Conservation (phyloP, 2,113 vertebrate genomes). For the Cyprinodon variegatus region DNA sequence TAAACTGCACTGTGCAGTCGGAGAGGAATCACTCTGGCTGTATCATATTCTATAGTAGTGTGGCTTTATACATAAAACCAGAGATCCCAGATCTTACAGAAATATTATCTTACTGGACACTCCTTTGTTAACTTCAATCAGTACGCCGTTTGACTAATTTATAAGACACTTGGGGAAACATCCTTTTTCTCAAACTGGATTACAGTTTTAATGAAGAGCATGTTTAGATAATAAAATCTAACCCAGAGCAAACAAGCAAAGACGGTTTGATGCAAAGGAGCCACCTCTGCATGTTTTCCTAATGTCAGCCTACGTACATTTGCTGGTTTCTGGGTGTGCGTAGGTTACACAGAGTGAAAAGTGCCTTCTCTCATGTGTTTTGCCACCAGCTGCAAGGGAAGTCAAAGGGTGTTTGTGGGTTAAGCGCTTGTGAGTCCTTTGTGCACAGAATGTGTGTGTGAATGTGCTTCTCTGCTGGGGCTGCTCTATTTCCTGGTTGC, state of each 20-base stretch:
- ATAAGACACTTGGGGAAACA: slow-evolving; percentile 47
- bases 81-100: too few species aligned
- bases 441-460: slow-evolving; percentile 13
- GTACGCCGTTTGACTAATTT: slow-evolving; percentile 33
- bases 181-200: slow-evolving; percentile 41
- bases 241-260: slow-evolving; percentile 8
- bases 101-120: neutral
- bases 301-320: neutral
- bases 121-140: slow-evolving; percentile 41
- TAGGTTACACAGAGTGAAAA: slow-evolving; percentile 23
- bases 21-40: neutral
- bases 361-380: slow-evolving; percentile 67
- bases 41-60: neutral
- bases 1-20: neutral
- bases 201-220: slow-evolving; percentile 37
- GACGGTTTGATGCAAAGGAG: neutral
- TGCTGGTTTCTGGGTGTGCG: neutral
- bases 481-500: slow-evolving; percentile 72
- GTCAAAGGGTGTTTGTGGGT: slow-evolving; percentile 52
- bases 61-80: slow-evolving; percentile 21
- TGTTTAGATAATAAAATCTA: slow-evolving; percentile 35
- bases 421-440: slow-evolving; percentile 41
- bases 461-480: slow-evolving; percentile 41
- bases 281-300: neutral
- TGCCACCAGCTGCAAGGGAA: slow-evolving; percentile 78